Evolutionary conservation across 2,797 vertebrate genomes (phyloP), one percentile per base, ranked within the genome.

Genomic region (Lutjanus campechanus): DNA sequence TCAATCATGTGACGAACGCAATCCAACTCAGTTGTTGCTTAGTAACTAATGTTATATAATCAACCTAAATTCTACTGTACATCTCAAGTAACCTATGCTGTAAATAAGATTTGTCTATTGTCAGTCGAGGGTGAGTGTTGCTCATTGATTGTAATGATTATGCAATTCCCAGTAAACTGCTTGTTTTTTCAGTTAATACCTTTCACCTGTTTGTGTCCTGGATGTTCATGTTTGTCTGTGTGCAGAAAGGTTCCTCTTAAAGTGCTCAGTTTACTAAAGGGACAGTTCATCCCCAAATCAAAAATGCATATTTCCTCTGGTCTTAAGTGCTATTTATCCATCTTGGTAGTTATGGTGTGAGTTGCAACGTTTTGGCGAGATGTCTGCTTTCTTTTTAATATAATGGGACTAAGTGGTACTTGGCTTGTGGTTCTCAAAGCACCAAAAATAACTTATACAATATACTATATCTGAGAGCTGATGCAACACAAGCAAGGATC

Each of bases 21-120:
- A 41, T 86, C 77, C n/a, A 70, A 80, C 92, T 95, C 92, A 84
- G 93, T 93, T 95, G 94, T 94, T 95, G 87, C 90, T 94, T 93
- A 87, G 93, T 95, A 94, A 94, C 77, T 65, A 73, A 89, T 92
- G 91, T 94, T 82, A 82, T 83, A 85, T 86, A 82, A 84, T 89
- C 80, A 85, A 85, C 78, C 80, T 77, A 68, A 91, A 91, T 86
- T 86, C 91, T 90, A 82, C 87, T 95, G 95, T 95, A 94, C 91
- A 93, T 94, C 88, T 90, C 13, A 80, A 93, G 84, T 94, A 90
- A 90, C 85, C 79, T 75, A 70, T 89, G 79, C 87, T 96, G 95
- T 95, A 96, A 93, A 96, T 95, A 95, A 91, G 85, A 94, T 89
- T 85, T 93, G 88, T 93, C 79, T 95, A 86, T 90, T 77, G 89